phyloP scores from a whole-genome alignment of 1,140 invertebrate genomes.

The Drosophila parvula region DNA sequence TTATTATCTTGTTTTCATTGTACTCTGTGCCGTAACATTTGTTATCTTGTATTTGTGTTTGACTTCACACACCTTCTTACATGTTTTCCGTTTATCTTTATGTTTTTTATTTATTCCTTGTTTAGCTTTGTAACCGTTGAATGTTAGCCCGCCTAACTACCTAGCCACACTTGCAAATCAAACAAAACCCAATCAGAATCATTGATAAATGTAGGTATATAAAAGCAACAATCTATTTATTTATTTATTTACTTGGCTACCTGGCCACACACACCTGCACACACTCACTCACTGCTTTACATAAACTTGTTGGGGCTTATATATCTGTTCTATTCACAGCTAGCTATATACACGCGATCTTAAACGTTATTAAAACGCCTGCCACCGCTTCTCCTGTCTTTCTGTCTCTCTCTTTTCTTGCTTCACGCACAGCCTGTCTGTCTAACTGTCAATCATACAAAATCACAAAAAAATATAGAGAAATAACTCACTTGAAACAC shows the following conservation, averaged over 20 bases:
- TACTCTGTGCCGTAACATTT: conserved; percentile 18
- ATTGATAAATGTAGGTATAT: conserved; percentile 60
- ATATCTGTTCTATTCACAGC: conserved; percentile 45
- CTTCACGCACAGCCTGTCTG: conserved; percentile 33
- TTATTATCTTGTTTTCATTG: conserved; percentile 3
- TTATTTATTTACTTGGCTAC: conserved; percentile 16
- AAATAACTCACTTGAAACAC: conserved; percentile 33
- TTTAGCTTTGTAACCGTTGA: conserved; percentile 57
- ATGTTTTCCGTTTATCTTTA: conserved; percentile 18
- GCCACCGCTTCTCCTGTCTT: conserved; percentile 38
- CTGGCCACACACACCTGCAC: background rate
- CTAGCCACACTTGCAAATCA: conserved; percentile 38
- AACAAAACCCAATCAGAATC: conserved; percentile 21
- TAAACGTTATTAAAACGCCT: conserved; percentile 56
- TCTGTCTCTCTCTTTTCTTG: conserved; percentile 24
- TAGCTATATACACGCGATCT: conserved; percentile 50
- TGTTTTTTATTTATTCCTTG: conserved; percentile 36
- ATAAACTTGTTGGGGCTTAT: conserved; percentile 36
- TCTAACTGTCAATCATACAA: conserved; percentile 46
- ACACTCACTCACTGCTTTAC: conserved; percentile 12
- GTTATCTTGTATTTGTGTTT: conserved; percentile 21
- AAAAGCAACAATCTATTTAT: background rate
- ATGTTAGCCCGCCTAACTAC: conserved; percentile 35
- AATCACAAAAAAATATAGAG: background rate
- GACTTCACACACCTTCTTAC: conserved; percentile 27